Evolutionary conservation across 2,113 vertebrate species (phyloP), one percentile per base, ranked within the genome.

Genomic region (Athene cunicularia): DNA sequence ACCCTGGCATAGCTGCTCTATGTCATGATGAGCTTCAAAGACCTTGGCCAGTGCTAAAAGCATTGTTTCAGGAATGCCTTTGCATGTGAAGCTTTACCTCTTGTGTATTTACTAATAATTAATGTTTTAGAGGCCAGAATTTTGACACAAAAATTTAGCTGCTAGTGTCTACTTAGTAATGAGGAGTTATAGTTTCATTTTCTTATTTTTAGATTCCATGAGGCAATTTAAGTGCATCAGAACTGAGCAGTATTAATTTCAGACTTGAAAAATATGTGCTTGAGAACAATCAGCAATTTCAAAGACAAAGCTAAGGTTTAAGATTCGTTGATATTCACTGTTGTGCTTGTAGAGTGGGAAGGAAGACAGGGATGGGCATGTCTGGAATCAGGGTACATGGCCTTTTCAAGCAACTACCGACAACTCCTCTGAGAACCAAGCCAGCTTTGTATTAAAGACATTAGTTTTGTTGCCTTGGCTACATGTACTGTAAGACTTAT

Each of bases 381-480:
- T 32, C 56, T 87, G 77, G 93, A 56, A 81, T 41, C 56, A 75
- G 62, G 80, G 33, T 52, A 22, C 12, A 1, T 14, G 63, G 85
- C 71, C 53, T 82, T 90, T 92, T 88, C 39, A 41, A 66, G 70
- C 47, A 89, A 55, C 37, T 41, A 32, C 63, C 20, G 6, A 76
- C 33, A 87, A 7, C 41, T 84, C 30, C 70, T 93, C 83, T 8
- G 33, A 9, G 17, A 85, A 76, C 33, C 49, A 68, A 82, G n/a
- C 27, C 87, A 93, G 62, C 93, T 68, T 85, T 91, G 79, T 94
- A 60, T 80, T 64, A 93, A 68, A 88, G 62, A 45, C 50, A 28
- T 39, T 63, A 88, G 53, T 64, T 94, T 94, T 1, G 86, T 96
- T 95, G 87, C 90, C 96, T 93, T 97, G 93, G 45, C 70, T 97